Conservation (phyloP, 2,113 vertebrate genomes). For the Brachypteracias leptosomus region DNA sequence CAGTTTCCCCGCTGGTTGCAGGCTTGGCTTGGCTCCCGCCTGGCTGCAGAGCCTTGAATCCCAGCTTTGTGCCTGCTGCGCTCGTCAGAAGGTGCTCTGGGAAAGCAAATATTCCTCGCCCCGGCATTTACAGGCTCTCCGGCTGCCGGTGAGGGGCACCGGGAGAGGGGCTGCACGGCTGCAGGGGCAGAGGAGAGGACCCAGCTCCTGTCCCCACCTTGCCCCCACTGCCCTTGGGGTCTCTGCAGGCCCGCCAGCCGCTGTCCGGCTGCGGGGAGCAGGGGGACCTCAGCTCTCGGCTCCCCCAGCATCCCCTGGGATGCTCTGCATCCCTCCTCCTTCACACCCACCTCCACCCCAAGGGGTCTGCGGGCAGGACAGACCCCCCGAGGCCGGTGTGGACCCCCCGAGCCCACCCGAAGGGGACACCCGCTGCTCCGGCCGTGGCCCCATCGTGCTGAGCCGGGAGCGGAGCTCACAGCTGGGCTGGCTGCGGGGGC, state of each 20-base stretch:
- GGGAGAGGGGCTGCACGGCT: neutral
- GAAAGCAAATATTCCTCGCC: constrained; percentile 55
- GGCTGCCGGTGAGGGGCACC: constrained; percentile 19
- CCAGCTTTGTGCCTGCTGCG: constrained; percentile 39
- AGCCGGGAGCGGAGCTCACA: neutral
- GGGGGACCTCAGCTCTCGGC: neutral
- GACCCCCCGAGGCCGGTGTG: fast-evolving
- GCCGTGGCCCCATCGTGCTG: neutral
- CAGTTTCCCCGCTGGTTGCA: neutral
- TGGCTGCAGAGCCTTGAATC: constrained; percentile 4
- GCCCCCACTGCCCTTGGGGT: neutral
- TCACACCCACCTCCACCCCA: fast-evolving
- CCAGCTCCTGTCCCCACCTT: fast-evolving
- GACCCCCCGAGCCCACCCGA: fast-evolving
- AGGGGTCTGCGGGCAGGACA: neutral
- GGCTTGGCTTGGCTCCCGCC: constrained; percentile 37
- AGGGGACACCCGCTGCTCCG: neutral
- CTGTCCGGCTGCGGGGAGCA: too few relatives aligned
- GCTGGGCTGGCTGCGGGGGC: constrained; percentile 49
- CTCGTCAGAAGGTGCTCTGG: constrained; percentile 44
- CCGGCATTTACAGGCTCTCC: neutral
- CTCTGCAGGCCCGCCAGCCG: neutral
- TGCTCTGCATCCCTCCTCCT: neutral
- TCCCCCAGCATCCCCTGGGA: neutral
- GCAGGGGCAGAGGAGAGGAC: neutral